Base-by-base conservation (phyloP, 2,797 vertebrate species). In the Protonibea diacanthus region DNA sequence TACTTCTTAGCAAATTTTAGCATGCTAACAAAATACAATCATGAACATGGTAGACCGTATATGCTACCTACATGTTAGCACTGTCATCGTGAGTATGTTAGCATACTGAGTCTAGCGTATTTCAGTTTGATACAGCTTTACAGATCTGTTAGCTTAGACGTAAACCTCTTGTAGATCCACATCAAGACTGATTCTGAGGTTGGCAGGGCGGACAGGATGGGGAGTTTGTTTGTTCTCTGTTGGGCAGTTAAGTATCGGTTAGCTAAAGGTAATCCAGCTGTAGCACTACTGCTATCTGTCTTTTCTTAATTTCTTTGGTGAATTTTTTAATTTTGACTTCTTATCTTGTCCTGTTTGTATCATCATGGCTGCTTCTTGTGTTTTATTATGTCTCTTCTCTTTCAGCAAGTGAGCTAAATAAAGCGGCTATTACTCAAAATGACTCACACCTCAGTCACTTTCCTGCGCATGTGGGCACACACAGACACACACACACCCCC, bases 351-450 rank as follows among this genome's bases (percentile, higher is more conserved):
- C 6, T 44, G 29, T 52, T 12, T 68, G 21, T 58, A 42, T 71
- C 20, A 5, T 45, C 40, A 48, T 77, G 38, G n/a, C 44, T 27
- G 64, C 44, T 71, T 44, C 18, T 51, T 6, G 10, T 67, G 8
- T 40, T 56, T 56, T 58, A 23, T 86, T 65, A 10, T 67, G 53
- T 84, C 51, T 65, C 55, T 62, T 63, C 72, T 57, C 80, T 64
- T 73, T 82, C 66, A 80, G 71, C 76, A 69, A 69, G 58, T 52
- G 58, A 76, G 42, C 82, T 86, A 85, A 85, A 76, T 82, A 63
- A 81, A 85, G 73, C 61, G 56, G 75, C 59, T 52, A 63, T 91
- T 92, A 92, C 81, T 89, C 88, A 91, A 81, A 91, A 78, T 88
- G 91, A 92, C 68, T 92, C 87, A 90, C 55, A 76, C 71, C 60